Evolutionary conservation across 35 echinoderm and acorn worm species (phyloP).

Genomic region (Heliocidaris erythrogramma): DNA sequence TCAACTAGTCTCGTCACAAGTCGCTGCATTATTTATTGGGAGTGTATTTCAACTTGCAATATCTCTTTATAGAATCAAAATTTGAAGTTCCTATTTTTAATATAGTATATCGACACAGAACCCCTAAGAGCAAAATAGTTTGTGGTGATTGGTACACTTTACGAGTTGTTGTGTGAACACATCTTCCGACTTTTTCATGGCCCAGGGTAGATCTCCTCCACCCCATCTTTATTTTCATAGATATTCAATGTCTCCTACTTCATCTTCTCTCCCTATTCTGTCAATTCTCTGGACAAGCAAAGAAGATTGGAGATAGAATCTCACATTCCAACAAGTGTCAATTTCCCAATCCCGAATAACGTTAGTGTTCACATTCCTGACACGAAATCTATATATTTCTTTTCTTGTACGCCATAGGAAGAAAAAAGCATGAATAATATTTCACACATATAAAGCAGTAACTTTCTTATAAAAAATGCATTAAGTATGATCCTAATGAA

Average conservation of each 20-base stretch:
- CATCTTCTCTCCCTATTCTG: not conserved
- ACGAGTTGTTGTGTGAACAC: too few species aligned
- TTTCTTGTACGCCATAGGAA: not conserved
- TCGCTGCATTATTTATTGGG: too few species aligned
- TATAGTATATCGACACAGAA: too few species aligned
- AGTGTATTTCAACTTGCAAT: too few species aligned
- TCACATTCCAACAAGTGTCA: slow-evolving; percentile 1
- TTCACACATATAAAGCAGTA: not conserved
- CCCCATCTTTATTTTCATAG: not conserved
- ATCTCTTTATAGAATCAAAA: too few species aligned
- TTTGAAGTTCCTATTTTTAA: too few species aligned
- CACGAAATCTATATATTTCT: not conserved
- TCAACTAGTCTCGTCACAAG: too few species aligned
- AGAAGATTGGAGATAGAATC: not conserved
- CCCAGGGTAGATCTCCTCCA: not conserved
- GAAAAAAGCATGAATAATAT: not conserved
- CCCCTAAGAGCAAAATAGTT: too few species aligned
- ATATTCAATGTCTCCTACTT: not conserved
- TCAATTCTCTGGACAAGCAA: not conserved
- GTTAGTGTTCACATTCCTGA: not conserved
- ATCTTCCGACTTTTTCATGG: too few species aligned
- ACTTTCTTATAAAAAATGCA: not conserved
- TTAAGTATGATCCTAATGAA: too few species aligned
- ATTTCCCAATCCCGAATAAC: not conserved
- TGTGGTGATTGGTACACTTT: too few species aligned